Evolutionary conservation across 2,888 invertebrate species (phyloP).

Genomic region (Tenthredo mesomela): DNA sequence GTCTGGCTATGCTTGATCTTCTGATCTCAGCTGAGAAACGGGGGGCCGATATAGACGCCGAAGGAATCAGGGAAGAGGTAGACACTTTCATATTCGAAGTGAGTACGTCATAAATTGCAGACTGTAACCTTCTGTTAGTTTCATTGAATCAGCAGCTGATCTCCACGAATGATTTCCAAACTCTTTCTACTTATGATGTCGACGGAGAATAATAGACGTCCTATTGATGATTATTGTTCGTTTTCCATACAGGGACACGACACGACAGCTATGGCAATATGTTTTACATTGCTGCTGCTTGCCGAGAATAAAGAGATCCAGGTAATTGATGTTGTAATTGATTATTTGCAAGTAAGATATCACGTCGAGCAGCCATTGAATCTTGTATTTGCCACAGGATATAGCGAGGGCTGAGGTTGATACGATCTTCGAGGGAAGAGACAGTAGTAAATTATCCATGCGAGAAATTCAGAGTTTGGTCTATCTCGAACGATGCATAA

Average conservation of each 20-base stretch:
- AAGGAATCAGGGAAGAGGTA: conserved; percentile 72
- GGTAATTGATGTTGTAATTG: conserved; percentile 58
- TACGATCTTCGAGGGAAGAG: conserved; percentile 78
- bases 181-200: background rate
- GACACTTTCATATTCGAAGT: conserved; percentile 72
- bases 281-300: conserved; percentile 79
- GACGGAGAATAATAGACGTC: background rate
- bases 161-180: background rate
- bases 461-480: conserved; percentile 83
- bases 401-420: conserved; percentile 66
- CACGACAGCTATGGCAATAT: conserved; percentile 81
- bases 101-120: background rate
- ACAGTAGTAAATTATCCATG: conserved; percentile 78
- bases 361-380: background rate
- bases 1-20: conserved; percentile 71
- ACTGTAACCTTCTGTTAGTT: background rate
- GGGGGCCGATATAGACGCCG: conserved; percentile 64
- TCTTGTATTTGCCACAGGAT: conserved; percentile 55
- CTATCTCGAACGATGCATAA: conserved; percentile 86
- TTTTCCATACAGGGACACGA: conserved; percentile 80
- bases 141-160: background rate
- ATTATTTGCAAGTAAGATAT: background rate
- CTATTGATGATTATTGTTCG: background rate
- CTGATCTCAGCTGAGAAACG: conserved; percentile 66
- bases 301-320: conserved; percentile 78